Base-by-base conservation (phyloP, 1,140 invertebrate genomes). In the Patella vulgata region DNA sequence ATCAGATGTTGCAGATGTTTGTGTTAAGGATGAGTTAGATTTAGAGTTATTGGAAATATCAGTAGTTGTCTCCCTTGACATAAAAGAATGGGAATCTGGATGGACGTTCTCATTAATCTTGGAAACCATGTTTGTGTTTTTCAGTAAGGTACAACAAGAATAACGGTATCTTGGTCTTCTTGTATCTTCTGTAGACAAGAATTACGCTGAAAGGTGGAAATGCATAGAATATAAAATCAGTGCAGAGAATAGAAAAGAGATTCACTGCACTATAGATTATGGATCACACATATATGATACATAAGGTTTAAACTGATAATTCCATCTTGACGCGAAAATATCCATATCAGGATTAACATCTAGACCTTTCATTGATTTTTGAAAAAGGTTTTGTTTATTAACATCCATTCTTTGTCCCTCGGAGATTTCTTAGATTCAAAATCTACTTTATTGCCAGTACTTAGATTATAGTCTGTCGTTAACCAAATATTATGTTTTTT, bases 121-220 rank as follows among this genome's bases (percentile, higher is more conserved):
- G 60, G 65, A 27, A 40, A 68, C 56, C 46, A 71, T 9, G 48
- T 17, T 39, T 71, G 57, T 28, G 60, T 71, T 25, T 46, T 23
- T 63, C 66, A 71, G 11, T 66, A 28, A 33, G 66, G 66, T 19
- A 53, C 63, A 0, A 74, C 43, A 12, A 71, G 12, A 2, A 68
- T 27, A 12, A 27, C 62, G 1, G 52, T 23, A 1, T 42, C 51
- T 44, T 55, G 36, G 31, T 68, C 59, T n/a, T 63, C 46, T 39
- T 21, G n/a, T 14, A 73, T 21, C 33, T 71, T 71, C 21, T 63
- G 54, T 14, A 65, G 31, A 25, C 48, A 17, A 19, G 19, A 11
- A 67, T 8, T 30, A 66, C 4, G 44, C 58, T 58, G 52, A 64
- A 66, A 63, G 69, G 69, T 19, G 65, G 69, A 62, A 71, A 63